Evolutionary conservation across 2,113 vertebrate species (phyloP), one percentile per base, ranked within the genome.

Genomic region (Orthonyx spaldingii): DNA sequence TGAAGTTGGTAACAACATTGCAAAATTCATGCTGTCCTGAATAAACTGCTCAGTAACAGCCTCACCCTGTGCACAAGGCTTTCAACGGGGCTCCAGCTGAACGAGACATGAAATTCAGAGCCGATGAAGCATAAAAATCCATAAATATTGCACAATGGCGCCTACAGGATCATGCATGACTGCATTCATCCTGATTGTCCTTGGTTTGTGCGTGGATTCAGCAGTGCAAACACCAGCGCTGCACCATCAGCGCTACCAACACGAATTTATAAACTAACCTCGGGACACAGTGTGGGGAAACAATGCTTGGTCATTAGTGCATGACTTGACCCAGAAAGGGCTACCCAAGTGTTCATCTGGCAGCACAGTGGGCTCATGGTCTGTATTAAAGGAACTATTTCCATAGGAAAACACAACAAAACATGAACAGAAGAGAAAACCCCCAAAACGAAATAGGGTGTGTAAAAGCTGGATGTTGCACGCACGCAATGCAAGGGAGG

Each of bases 101-200:
- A 78, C 8, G 1, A 95, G 49, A 22, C 35, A 24, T 53, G 21
- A 71, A 87, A 92, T 90, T 95, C 50, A 57, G 44, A 86, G 30
- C 68, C 87, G 90, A 95, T 84, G 86, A 96, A 95, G 90, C 90
- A 84, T 56, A 75, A 90, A 93, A 64, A 1, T 46, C 59, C 68
- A 95, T 89, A 95, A 96, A 96, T 94, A 94, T 86, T 92, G 60
- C 59, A 90, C 60, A 87, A 11, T 42, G 46, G 41, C 49, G 92
- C 56, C 37, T 78, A 57, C 94, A 89, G 17, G 28, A 64, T 74
- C 76, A 68, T 44, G 79, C 80, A 71, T 90, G 96, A 57, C 56
- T 94, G 83, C 90, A 71, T 60, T 7, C 37, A 57, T 65, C 86
- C 76, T 89, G 74, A 87, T 77, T 93, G 92, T 61, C 90, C 69